These are phyloP conservation scores for Octodon degus DNA, from an alignment of 2,113 vertebrate species.

Conservation along the genomic window DNA sequence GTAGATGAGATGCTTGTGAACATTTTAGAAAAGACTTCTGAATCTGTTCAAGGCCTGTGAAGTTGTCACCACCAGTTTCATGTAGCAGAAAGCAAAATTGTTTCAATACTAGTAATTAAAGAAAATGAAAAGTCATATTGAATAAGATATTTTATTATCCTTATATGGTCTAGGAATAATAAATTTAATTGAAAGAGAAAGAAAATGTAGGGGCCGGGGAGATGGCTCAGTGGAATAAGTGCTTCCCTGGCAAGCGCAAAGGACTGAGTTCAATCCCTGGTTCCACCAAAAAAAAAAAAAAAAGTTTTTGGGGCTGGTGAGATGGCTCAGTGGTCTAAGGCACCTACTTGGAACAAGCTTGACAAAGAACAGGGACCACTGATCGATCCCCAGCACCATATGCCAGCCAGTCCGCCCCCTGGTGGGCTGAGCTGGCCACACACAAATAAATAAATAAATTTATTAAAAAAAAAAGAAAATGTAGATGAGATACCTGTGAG, in stretches of 20 bases:
- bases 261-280: too few species aligned
- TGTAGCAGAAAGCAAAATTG: background rate
- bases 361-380: too few species aligned
- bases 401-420: too few species aligned
- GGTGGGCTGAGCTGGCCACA: too few species aligned
- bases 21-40: background rate
- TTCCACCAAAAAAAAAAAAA: too few species aligned
- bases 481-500: background rate
- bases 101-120: background rate
- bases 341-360: too few species aligned
- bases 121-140: background rate
- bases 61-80: background rate
- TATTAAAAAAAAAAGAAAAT: constrained; percentile 38
- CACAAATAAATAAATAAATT: too few species aligned
- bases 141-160: constrained; percentile 38
- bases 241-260: too few species aligned
- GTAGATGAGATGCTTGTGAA: background rate
- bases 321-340: too few species aligned
- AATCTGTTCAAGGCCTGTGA: background rate
- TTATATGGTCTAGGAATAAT: constrained; percentile 49
- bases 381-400: too few species aligned
- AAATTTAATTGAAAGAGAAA: constrained; percentile 40
- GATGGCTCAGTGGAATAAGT: too few species aligned
- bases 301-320: too few species aligned
- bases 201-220: background rate